These are phyloP conservation scores for Sinocyclocheilus anophthalmus DNA, from an alignment of 2,113 vertebrate genomes.

Conservation along the genomic window DNA sequence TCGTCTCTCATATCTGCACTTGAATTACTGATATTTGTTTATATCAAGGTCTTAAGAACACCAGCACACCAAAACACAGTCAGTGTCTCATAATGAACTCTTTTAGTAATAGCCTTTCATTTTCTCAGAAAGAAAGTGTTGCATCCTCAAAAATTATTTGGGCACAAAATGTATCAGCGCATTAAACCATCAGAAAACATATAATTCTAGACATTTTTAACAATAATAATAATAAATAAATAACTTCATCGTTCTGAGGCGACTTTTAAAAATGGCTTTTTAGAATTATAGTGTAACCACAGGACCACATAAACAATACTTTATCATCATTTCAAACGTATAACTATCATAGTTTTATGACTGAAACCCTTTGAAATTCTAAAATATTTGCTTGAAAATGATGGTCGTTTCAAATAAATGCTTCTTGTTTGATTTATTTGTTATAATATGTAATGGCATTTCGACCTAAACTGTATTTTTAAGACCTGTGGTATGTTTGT, in stretches of 20 bases:
- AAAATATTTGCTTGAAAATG: background rate
- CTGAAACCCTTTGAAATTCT: background rate
- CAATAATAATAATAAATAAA: too few species aligned
- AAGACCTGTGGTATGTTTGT: background rate
- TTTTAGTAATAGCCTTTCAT: background rate
- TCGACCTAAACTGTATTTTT: background rate
- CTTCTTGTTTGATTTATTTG: background rate
- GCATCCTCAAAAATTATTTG: background rate
- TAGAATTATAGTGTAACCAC: background rate
- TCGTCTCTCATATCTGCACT: background rate
- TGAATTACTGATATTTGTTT: background rate
- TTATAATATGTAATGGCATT: background rate
- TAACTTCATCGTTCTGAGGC: background rate
- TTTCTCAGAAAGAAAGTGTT: background rate
- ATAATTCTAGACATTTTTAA: background rate
- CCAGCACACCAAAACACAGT: background rate
- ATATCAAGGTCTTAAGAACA: background rate
- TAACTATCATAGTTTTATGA: background rate
- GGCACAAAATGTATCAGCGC: background rate
- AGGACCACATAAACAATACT: background rate
- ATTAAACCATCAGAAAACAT: background rate
- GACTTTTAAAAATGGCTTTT: background rate
- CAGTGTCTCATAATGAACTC: background rate
- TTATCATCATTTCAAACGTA: background rate
- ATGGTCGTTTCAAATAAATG: background rate